A percentile compares a stretch with the other conserved stretches of the same genome.
These are phyloP conservation scores for Tanytarsus gracilentus DNA, from an alignment of 2,888 invertebrate species.

Conservation along the genomic window DNA sequence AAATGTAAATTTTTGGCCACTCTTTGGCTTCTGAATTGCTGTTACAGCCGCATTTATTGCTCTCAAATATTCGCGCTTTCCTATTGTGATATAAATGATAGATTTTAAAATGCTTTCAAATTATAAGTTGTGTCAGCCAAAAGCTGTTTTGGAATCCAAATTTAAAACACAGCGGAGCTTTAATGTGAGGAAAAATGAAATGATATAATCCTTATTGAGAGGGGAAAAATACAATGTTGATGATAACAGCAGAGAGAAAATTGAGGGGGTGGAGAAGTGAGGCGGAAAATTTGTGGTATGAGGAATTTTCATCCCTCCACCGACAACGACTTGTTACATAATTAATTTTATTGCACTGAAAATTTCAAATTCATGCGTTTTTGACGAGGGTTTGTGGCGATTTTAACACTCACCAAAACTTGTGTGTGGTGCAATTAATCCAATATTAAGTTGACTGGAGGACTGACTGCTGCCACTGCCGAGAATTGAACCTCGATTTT, in stretches of 20 bases:
- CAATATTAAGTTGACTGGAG: conserved; percentile 17
- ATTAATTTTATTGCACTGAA: background rate
- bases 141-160: too few relatives aligned
- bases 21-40: too few relatives aligned
- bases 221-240: background rate
- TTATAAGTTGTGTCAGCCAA: too few relatives aligned
- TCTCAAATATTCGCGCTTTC: conserved; percentile 56
- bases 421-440: conserved; percentile 40
- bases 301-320: background rate
- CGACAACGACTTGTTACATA: background rate
- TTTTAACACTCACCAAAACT: conserved; percentile 37
- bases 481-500: background rate
- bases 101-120: too few relatives aligned
- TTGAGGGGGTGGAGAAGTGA: background rate
- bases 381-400: background rate
- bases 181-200: background rate
- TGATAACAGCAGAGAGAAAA: background rate
- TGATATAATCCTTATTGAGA: conserved; percentile 41
- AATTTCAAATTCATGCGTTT: background rate
- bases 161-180: too few relatives aligned
- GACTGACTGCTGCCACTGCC: conserved; percentile 5
- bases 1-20: conserved; percentile 51
- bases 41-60: conserved; percentile 56
- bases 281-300: background rate
- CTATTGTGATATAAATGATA: conserved; percentile 31